These are phyloP conservation scores for Condylostylus longicornis DNA, from an alignment of 1,140 invertebrate species.

Conservation along the genomic window DNA sequence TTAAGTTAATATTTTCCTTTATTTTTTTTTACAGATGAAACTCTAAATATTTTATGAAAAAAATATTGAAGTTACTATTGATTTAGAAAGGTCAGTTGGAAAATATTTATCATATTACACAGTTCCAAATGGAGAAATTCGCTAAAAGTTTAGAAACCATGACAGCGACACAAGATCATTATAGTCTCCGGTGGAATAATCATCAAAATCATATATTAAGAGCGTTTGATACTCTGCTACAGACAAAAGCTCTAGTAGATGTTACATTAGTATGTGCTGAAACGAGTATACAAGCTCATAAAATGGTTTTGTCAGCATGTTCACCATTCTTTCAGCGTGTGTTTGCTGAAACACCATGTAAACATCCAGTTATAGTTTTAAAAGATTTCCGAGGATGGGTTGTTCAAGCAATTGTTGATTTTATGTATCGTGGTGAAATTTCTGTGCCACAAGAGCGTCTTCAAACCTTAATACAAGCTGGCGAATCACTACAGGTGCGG, in stretches of 20 bases:
- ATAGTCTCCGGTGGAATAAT: constrained; percentile 84
- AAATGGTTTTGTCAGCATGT: constrained; percentile 78
- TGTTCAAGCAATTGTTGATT: constrained; percentile 74
- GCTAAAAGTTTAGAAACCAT: constrained; percentile 3
- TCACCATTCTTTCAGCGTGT: constrained; percentile 79
- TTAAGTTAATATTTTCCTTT: too few relatives aligned
- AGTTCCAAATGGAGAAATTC: too few relatives aligned
- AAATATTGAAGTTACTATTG: too few relatives aligned
- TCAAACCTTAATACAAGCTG: constrained; percentile 64
- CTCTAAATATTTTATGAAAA: too few relatives aligned
- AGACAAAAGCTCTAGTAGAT: constrained; percentile 72
- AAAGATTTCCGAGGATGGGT: constrained; percentile 78
- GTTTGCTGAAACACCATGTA: constrained; percentile 81
- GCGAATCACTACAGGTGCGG: constrained; percentile 68
- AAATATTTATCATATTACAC: too few relatives aligned
- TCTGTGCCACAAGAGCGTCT: constrained; percentile 71
- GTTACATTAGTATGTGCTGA: constrained; percentile 78
- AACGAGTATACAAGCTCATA: constrained; percentile 67
- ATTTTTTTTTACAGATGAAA: too few relatives aligned
- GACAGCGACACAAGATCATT: constrained; percentile 56
- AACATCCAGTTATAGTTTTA: constrained; percentile 79
- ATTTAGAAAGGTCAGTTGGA: too few relatives aligned
- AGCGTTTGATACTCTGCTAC: constrained; percentile 69
- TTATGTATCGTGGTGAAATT: constrained; percentile 85
- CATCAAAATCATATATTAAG: constrained; percentile 72